Evolutionary conservation across 2,113 vertebrate species (phyloP), one percentile per base, ranked within the genome.

Genomic region (Cinclus mexicanus): DNA sequence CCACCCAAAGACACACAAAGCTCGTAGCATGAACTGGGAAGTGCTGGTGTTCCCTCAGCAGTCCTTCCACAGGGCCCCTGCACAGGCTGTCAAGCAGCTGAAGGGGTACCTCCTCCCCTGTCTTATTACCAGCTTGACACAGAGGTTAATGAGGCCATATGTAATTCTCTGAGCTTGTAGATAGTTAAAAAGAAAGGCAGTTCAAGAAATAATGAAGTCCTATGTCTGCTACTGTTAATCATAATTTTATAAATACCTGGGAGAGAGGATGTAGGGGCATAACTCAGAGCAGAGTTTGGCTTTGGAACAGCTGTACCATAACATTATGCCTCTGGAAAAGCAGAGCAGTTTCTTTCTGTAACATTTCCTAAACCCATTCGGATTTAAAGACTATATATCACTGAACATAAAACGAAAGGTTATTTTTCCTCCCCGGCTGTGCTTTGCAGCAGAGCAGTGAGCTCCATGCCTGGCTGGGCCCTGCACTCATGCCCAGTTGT

Each of bases 391-490:
- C 65, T 11, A 94, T 85, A 90, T 91, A 93, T 96, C 85, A 83
- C 90, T 94, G 90, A 95, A 86, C 90, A 93, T 75, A 94, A 89
- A 96, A 24, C 23, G 0, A 95, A 97, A 96, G 93, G 92, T 96
- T 96, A 89, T 90, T 94, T 92, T 96, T 96, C n/a, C 88, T 95
- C 88, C 44, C 41, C 0, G 19, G 90, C 90, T 90, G 79, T 87
- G 71, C 79, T 92, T 88, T 63, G 67, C 59, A 91, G 33, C 63
- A 63, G 35, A 11, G 39, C 83, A 74, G 64, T 21, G 49, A 68
- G 79, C 14, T 59, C 55, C 25, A 63, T 78, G 92, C 88, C 79
- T 86, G 87, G 47, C 37, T 31, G 68, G 52, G 16, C 80, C 26
- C 79, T 94, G 78, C 21, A 21, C 25, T 68, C 0, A 0, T 2